Base-by-base conservation (phyloP, 2,888 invertebrate genomes). In the Drosophila kanekoi region DNA sequence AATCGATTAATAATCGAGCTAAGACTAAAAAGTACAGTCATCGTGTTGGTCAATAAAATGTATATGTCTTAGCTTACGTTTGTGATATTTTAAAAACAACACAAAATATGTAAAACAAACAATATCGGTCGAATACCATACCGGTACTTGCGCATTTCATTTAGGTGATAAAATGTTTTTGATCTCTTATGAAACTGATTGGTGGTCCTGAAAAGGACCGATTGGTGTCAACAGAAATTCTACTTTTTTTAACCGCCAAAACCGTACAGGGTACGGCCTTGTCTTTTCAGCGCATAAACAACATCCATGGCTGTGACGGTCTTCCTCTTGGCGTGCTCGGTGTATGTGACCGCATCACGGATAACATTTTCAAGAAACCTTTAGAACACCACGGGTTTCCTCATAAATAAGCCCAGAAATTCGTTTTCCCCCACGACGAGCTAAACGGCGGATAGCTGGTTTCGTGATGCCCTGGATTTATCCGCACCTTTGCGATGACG, bases 401-500 rank as follows among this genome's bases (percentile, higher is more conserved):
- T 96, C 96, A 91, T 96, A 96, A 72, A 96, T 96, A 44, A 96
- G 91, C 0, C 96, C 96, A 13, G 95, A 96, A 56, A 96, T 96
- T 78, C 95, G 93, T 72, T 95, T 95, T 0, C 95, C 96, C 0
- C 94, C 95, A 76, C 95, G 92, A 66, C 96, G 93, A 35, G 96
- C 96, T 78, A 96, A 91, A 92, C 96, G 94, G 89, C 96, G 93
- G 67, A 96, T 96, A 0, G 96, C 96, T 0, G 96, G 96, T 72
- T 95, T 96, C 0, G 96, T 96, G 67, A 48, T 48, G 13, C 47
- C 47, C 47, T 48, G 47, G 91, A 96, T 96, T 96, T 96, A 90
- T 96, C 96, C 96, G 94, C 8, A 96, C 97, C 96, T 91, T 96
- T 97, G 64, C 97, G 93, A 93, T 97, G 96, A 78, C 96, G 95